Evolutionary conservation across 2,797 vertebrate species (phyloP).

Genomic region (Danio kyathit): DNA sequence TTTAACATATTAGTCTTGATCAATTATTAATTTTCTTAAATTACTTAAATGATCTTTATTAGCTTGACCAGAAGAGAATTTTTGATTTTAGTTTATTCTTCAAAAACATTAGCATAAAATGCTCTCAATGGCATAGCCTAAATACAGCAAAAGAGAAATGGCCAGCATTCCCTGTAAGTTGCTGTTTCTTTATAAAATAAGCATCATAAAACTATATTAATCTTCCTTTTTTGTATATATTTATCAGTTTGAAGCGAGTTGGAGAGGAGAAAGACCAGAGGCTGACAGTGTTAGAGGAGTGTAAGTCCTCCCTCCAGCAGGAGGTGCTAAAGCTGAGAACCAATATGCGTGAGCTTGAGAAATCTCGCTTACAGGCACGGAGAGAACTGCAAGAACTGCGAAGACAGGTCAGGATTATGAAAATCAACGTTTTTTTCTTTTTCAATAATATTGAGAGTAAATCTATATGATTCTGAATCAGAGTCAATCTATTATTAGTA

Average conservation of each 20-base stretch:
- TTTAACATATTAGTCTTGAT: constrained; percentile 54
- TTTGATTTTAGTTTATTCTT: no score
- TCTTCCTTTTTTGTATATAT: neutral
- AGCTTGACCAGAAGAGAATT: neutral
- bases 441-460: no score
- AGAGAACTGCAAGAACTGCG: constrained; percentile 82
- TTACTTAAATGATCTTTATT: neutral
- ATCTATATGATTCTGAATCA: no score
- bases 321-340: constrained; percentile 75
- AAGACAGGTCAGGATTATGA: constrained; percentile 77
- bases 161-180: neutral
- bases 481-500: no score
- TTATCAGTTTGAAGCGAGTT: constrained; percentile 77
- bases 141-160: neutral
- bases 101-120: neutral
- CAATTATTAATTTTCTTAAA: neutral
- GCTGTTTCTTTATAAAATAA: neutral
- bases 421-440: no score
- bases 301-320: constrained; percentile 69
- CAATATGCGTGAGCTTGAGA: constrained; percentile 78
- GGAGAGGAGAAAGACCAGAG: constrained; percentile 83
- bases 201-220: neutral
- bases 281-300: constrained; percentile 77
- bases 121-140: neutral
- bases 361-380: constrained; percentile 70